Conservation (phyloP, 2,888 invertebrate species). For the Oligia latruncula region DNA sequence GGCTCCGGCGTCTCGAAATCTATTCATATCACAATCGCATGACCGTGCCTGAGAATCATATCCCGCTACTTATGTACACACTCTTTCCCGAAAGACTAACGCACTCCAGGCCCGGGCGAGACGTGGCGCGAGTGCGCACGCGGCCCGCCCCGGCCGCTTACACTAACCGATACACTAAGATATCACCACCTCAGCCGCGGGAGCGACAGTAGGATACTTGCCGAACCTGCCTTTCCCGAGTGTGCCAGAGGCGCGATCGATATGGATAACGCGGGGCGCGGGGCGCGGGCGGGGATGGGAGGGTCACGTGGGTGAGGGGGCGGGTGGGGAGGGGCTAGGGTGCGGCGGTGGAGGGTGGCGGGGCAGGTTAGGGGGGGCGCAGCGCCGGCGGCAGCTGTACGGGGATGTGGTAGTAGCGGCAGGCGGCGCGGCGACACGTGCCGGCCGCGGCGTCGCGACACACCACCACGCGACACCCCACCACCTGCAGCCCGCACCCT, state of each 20-base stretch:
- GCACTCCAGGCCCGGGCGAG: conserved; percentile 72
- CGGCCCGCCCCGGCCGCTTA: conserved; percentile 73
- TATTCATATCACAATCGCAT: conserved; percentile 90
- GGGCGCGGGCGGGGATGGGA: conserved; percentile 75
- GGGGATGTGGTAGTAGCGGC: conserved; percentile 99
- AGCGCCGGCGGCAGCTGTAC: conserved; percentile 95
- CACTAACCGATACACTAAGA: conserved; percentile 83
- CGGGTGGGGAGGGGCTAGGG: conserved; percentile 54
- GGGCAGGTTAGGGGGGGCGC: conserved; percentile 86
- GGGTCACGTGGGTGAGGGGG: conserved; percentile 45
- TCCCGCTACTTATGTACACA: conserved; percentile 90
- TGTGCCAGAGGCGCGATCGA: conserved; percentile 85
- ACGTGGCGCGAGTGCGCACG: conserved; percentile 65
- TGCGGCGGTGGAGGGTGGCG: conserved; percentile 69
- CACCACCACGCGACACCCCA: conserved; percentile 98
- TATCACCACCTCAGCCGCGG: conserved; percentile 82
- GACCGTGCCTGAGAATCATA: conserved; percentile 89
- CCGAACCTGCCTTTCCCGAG: conserved; percentile 81
- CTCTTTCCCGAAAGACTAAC: conserved; percentile 83
- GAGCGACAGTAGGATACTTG: conserved; percentile 77
- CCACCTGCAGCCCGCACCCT: conserved; percentile 98
- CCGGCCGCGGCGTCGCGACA: conserved; percentile 98
- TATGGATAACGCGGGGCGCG: conserved; percentile 81
- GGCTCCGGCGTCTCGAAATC: conserved; percentile 89
- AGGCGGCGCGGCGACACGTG: conserved; percentile 97